Evolutionary conservation across 2,888 invertebrate species (phyloP).

Genomic region (Drosophila pseudotakahashii): DNA sequence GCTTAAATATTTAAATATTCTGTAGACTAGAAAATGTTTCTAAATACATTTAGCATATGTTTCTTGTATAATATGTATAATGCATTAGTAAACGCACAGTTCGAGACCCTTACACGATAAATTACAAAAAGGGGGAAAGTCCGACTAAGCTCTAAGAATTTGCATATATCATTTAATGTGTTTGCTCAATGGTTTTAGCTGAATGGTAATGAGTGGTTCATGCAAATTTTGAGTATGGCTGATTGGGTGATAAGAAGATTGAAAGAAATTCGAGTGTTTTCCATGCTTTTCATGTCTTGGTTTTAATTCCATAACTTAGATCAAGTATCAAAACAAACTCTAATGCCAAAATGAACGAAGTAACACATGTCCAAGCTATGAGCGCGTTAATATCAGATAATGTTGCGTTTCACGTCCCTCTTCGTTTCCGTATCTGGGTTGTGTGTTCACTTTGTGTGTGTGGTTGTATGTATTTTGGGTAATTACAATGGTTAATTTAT

Average conservation of each 20-base stretch:
- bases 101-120: slow-evolving; percentile 48
- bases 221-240: slow-evolving; percentile 14
- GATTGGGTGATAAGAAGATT: slow-evolving; percentile 21
- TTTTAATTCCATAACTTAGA: slow-evolving; percentile 57
- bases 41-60: slow-evolving; percentile 62
- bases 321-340: slow-evolving; percentile 46
- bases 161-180: slow-evolving; percentile 34
- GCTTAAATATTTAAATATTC: slow-evolving; percentile 58
- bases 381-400: slow-evolving; percentile 40
- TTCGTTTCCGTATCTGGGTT: slow-evolving; percentile 17
- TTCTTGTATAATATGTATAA: slow-evolving; percentile 33
- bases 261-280: slow-evolving; percentile 50
- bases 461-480: slow-evolving; percentile 19
- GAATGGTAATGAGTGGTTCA: slow-evolving; percentile 11
- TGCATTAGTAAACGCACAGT: slow-evolving; percentile 37
- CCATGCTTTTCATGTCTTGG: slow-evolving; percentile 44
- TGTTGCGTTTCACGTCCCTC: slow-evolving; percentile 39
- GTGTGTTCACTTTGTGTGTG: slow-evolving; percentile 16
- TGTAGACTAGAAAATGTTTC: slow-evolving; percentile 74
- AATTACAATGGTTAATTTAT: slow-evolving; percentile 63
- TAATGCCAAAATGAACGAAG: slow-evolving; percentile 49
- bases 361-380: slow-evolving; percentile 32
- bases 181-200: slow-evolving; percentile 19
- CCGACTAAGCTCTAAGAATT: slow-evolving; percentile 64
- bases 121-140: slow-evolving; percentile 60